A percentile compares a stretch with the other conserved stretches of the same genome.
phyloP scores from a whole-genome alignment of 2,113 vertebrate species.

The Carettochelys insculpta region DNA sequence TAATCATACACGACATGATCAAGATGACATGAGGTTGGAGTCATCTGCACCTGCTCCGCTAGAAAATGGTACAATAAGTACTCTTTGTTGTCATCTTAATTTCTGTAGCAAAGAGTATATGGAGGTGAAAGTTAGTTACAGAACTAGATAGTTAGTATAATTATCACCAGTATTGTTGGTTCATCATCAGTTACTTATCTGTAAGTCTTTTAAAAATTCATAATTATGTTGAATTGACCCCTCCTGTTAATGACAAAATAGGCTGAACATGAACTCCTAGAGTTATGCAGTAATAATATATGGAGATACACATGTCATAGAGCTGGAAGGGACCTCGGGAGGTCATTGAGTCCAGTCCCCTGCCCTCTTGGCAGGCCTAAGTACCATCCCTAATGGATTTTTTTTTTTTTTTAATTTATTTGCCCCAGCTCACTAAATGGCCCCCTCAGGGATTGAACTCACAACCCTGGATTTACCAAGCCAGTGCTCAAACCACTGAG shows the following conservation, averaged over 20 bases:
- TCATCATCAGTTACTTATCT: neutral
- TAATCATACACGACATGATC: constrained; percentile 92
- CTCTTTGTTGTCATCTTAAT: neutral
- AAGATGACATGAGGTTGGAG: constrained; percentile 86
- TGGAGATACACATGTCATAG: too few relatives aligned
- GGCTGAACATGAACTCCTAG: too few relatives aligned
- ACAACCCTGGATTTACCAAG: too few relatives aligned
- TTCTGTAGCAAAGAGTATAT: neutral
- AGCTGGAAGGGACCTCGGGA: too few relatives aligned
- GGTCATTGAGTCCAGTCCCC: too few relatives aligned
- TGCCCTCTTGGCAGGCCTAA: too few relatives aligned
- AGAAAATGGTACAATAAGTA: constrained; percentile 85
- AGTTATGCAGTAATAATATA: too few relatives aligned
- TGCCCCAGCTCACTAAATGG: too few relatives aligned
- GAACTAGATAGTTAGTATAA: neutral
- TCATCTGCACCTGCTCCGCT: constrained; percentile 79
- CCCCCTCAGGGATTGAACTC: too few relatives aligned
- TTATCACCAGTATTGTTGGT: neutral
- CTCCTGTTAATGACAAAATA: neutral
- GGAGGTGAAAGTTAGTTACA: neutral
- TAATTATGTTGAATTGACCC: neutral
- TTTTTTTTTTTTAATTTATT: too few relatives aligned
- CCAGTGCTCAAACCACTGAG: too few relatives aligned
- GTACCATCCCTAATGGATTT: too few relatives aligned
- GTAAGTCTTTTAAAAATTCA: neutral